Percentiles rank a stretch among this genome's conserved stretches.
phyloP scores from a whole-genome alignment of 2,113 vertebrate genomes.

The Zonotrichia leucophrys region DNA sequence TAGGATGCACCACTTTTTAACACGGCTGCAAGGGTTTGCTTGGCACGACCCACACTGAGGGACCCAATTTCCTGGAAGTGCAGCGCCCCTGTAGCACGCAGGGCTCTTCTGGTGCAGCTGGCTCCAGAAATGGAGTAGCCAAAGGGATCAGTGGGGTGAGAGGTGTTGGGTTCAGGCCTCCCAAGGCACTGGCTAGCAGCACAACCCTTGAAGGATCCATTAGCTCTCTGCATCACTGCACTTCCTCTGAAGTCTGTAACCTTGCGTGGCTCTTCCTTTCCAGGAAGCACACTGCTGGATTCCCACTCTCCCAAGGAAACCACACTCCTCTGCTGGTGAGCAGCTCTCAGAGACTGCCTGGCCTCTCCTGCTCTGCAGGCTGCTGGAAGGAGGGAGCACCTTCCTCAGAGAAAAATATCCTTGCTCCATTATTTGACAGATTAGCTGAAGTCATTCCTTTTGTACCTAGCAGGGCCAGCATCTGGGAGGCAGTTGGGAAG shows the following conservation, averaged over 20 bases:
- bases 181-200: neutral
- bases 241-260: neutral
- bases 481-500: neutral
- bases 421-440: neutral
- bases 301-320: neutral
- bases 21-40: neutral
- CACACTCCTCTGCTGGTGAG: neutral
- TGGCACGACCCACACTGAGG: neutral
- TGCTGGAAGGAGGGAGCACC: neutral
- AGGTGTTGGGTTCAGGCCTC: neutral
- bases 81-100: neutral
- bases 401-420: neutral
- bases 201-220: neutral
- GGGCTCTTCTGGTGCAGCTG: accelerated
- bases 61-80: neutral
- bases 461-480: accelerated
- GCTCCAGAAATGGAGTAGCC: accelerated
- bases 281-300: neutral
- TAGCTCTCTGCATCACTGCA: accelerated
- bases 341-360: neutral
- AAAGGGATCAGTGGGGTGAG: accelerated
- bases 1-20: neutral
- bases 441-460: neutral
- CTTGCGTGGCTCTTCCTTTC: neutral
- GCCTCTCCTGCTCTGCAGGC: neutral